Percentiles rank a stretch among this genome's conserved stretches.
Conservation (phyloP, 2,888 invertebrate species). For the Doris montereyensis region DNA sequence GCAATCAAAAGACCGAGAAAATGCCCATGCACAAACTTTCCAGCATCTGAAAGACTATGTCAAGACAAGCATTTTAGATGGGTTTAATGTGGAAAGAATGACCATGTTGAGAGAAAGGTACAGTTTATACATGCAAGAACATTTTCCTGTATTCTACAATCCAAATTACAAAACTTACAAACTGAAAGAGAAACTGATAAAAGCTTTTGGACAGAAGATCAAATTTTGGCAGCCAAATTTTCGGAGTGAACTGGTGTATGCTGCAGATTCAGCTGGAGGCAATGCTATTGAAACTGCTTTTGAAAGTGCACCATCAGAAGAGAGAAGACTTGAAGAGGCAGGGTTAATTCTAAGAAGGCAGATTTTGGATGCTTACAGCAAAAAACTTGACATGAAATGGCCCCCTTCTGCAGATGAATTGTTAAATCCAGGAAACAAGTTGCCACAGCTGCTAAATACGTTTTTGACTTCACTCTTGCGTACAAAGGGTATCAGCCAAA, state of each 20-base stretch:
- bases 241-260: slow-evolving; percentile 32
- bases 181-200: slow-evolving; percentile 38
- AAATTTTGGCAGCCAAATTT: slow-evolving; percentile 31
- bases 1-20: background rate
- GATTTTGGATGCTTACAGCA: background rate
- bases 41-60: slow-evolving; percentile 9
- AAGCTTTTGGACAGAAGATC: slow-evolving; percentile 20
- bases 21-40: slow-evolving; percentile 24
- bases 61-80: slow-evolving; percentile 1
- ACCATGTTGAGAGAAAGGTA: slow-evolving; percentile 37
- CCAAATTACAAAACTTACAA: slow-evolving; percentile 34
- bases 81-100: slow-evolving; percentile 27
- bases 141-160: slow-evolving; percentile 13
- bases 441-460: background rate
- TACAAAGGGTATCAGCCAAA: background rate
- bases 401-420: background rate
- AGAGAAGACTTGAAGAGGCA: slow-evolving; percentile 25
- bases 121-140: slow-evolving; percentile 15
- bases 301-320: slow-evolving; percentile 26
- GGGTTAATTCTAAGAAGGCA: slow-evolving; percentile 14
- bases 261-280: slow-evolving; percentile 8
- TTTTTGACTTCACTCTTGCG: background rate
- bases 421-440: background rate
- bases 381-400: background rate
- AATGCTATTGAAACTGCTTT: slow-evolving; percentile 35